Base-by-base conservation (phyloP, 1,140 invertebrate species). In the Temnothorax longispinosus region DNA sequence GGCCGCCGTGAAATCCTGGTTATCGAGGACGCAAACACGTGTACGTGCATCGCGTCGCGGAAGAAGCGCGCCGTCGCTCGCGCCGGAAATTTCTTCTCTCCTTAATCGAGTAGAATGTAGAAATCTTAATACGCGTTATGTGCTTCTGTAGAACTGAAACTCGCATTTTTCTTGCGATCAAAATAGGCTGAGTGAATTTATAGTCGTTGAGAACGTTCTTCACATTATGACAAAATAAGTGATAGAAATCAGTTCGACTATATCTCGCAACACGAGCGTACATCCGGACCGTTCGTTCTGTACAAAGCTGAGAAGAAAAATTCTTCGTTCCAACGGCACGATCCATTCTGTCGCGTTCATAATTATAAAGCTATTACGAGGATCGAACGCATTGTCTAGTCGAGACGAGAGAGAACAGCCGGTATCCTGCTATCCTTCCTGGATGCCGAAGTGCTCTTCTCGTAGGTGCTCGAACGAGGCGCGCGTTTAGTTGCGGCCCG, bases 311-410 rank as follows among this genome's bases (percentile, higher is more conserved):
- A 75, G 52, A 50, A 60, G 27, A 50, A 38, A 54, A 60, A 60
- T 21, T 60, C 13, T 35, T 47, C 41, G 27, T 60, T 35, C 27
- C n/a, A 11, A 8, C 21, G 52, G 50, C 74, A 67, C 35, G 72
- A 87, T 86, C 27, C 85, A 54, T 67, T 78, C 85, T 78, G 64
- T 60, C 56, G 60, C 64, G 64, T 11, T 27, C 6, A 47, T 88
- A 91, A 91, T 88, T 67, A 76, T 71, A 52, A 88, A 86, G 81
- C 81, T 60, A 77, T 77, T 54, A 56, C 41, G 64, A 88, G 58
- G 69, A 90, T 88, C 77, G 72, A 60, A 86, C 60, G 75, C 82
- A 91, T 91, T 90, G 89, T 91, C 82, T 60, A 82, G 32, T 41
- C 76, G 44, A 60, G 85, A 67, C 15, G 50, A 77, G 64, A 67